These are phyloP conservation scores for Ecdyonurus torrentis DNA, from an alignment of 2,888 invertebrate species.

Conservation along the genomic window DNA sequence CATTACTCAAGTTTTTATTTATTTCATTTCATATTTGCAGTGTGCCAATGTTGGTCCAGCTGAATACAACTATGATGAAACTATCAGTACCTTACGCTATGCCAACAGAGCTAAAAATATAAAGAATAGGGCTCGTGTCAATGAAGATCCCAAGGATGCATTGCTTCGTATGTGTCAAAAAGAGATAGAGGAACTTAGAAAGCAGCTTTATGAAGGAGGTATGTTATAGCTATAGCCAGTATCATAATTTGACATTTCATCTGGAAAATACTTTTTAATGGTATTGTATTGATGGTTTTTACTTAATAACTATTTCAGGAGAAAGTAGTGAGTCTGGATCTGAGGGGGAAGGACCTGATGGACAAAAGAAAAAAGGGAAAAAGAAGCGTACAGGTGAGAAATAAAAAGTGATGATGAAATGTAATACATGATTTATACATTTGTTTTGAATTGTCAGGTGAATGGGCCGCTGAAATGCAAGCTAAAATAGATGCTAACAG, in stretches of 20 bases:
- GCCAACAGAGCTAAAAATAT: constrained; percentile 97
- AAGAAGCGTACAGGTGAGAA: constrained; percentile 25
- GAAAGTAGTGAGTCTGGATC: constrained; percentile 5
- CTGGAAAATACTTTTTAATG: neutral
- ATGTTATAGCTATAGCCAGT: neutral
- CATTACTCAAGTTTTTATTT: neutral
- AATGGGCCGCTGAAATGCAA: constrained; percentile 8
- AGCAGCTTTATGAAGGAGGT: constrained; percentile 59
- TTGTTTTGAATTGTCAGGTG: no score
- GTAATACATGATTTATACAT: no score
- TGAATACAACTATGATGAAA: constrained; percentile 91
- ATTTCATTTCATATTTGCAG: constrained; percentile 29
- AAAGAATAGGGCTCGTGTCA: constrained; percentile 86
- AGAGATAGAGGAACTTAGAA: constrained; percentile 83
- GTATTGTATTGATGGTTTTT: neutral
- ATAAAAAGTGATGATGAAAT: no score
- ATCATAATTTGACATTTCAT: neutral
- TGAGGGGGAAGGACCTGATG: constrained; percentile 3
- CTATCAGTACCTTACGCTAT: constrained; percentile 89
- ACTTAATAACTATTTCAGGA: neutral
- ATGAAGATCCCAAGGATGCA: constrained; percentile 96
- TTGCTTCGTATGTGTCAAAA: constrained; percentile 87
- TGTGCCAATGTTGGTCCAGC: constrained; percentile 96
- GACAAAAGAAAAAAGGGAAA: constrained; percentile 11
- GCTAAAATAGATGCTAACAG: constrained; percentile 29